Evolutionary conservation across 1,140 invertebrate species (phyloP).

Genomic region (Nautilus pompilius): DNA sequence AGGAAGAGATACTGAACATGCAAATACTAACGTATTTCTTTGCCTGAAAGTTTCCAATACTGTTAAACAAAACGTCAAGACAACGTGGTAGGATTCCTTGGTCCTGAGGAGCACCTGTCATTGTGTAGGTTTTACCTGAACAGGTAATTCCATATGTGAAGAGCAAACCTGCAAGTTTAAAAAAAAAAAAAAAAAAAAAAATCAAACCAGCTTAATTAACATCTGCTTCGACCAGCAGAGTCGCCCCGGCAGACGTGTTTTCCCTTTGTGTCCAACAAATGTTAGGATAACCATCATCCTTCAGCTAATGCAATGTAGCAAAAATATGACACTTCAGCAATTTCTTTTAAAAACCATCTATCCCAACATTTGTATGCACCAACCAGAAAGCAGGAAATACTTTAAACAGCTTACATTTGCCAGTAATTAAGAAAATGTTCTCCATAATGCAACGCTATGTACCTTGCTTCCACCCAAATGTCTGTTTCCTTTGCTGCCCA

Average conservation of each 20-base stretch:
- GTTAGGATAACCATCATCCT: not conserved
- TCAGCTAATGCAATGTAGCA: not conserved
- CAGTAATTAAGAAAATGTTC: too few species aligned
- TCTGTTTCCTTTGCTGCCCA: too few species aligned
- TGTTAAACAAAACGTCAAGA: conserved; percentile 90
- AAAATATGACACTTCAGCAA: not conserved
- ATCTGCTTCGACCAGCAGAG: not conserved
- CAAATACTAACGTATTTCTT: conserved; percentile 55
- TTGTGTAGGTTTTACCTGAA: conserved; percentile 93
- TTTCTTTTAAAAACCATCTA: too few species aligned
- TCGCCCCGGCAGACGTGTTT: not conserved
- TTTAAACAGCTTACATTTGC: too few species aligned
- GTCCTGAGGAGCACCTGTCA: conserved; percentile 77
- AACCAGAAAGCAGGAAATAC: too few species aligned
- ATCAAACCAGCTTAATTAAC: not conserved
- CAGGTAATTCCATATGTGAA: conserved; percentile 97
- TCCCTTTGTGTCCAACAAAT: not conserved
- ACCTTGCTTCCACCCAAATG: too few species aligned
- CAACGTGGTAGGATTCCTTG: conserved; percentile 84
- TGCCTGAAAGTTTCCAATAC: conserved; percentile 65
- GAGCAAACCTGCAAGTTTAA: conserved; percentile 61
- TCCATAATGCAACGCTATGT: too few species aligned
- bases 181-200: conserved; percentile 7
- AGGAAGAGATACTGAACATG: too few species aligned
- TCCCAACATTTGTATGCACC: too few species aligned